Conservation (phyloP, 2,797 vertebrate genomes). For the Schizopygopsis malacanthus region DNA sequence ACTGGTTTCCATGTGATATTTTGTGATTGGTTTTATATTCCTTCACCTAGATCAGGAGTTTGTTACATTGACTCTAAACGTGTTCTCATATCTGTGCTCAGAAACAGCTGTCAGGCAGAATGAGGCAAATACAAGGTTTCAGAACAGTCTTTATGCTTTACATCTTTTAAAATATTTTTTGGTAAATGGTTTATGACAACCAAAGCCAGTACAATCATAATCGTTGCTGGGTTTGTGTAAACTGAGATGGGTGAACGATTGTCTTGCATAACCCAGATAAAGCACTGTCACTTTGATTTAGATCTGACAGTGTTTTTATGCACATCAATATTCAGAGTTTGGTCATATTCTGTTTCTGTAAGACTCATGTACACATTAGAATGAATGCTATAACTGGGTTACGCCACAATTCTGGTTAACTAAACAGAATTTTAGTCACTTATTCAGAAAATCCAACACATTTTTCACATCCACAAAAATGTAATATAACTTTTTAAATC, state of each 20-base stretch:
- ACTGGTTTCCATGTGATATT: not conserved
- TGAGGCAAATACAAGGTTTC: slow-evolving; percentile 11
- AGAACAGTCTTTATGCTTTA: not conserved
- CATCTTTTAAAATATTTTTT: not conserved
- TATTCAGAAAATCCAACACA: not conserved
- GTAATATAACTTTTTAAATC: not conserved
- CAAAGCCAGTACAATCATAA: not conserved
- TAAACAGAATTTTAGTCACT: not conserved
- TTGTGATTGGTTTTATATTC: not conserved
- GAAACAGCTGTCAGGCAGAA: slow-evolving; percentile 39
- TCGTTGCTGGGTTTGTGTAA: not conserved
- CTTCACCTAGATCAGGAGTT: slow-evolving; percentile 11
- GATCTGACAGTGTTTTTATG: not conserved
- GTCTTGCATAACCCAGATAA: slow-evolving; percentile 14
- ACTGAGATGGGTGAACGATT: not conserved
- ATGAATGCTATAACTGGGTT: not conserved
- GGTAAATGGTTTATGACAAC: not conserved
- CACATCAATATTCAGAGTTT: not conserved
- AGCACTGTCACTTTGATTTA: not conserved
- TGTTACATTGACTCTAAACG: slow-evolving; percentile 3
- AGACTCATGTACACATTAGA: not conserved
- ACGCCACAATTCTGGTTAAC: not conserved
- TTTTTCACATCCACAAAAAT: no score
- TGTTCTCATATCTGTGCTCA: not conserved
- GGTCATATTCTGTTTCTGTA: not conserved